Percentiles rank a stretch among this genome's conserved stretches.
Conservation (phyloP, 2,797 vertebrate genomes). For the Microtus agrestis region DNA sequence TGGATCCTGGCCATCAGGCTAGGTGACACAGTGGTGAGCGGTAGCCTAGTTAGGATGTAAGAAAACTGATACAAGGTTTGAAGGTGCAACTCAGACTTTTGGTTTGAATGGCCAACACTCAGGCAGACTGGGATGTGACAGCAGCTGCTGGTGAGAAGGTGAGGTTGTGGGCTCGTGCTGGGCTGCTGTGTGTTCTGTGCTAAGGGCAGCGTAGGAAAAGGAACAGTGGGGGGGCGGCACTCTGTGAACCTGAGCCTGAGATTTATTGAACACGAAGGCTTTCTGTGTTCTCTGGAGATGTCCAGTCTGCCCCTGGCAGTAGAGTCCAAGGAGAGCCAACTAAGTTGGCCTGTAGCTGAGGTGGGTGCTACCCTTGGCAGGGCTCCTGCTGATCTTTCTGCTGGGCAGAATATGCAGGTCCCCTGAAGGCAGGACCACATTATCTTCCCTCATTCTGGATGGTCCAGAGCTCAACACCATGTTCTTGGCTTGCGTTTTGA, state of each 20-base stretch:
- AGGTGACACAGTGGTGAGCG: not conserved
- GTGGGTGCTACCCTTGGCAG: not conserved
- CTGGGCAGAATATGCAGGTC: not conserved
- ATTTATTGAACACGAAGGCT: not conserved
- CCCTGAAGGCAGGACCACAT: not conserved
- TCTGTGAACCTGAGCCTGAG: not conserved
- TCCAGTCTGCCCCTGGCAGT: not conserved
- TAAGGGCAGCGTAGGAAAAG: not conserved
- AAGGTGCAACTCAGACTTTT: not conserved
- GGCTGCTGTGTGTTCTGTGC: not conserved
- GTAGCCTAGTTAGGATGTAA: not conserved
- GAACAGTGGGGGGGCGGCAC: not conserved
- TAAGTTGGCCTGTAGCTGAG: not conserved
- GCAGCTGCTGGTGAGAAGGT: not conserved
- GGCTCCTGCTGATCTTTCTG: not conserved
- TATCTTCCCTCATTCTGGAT: not conserved
- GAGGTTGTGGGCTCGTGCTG: fast-evolving
- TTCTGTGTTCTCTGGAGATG: not conserved
- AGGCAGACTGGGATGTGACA: not conserved
- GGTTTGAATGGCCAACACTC: not conserved
- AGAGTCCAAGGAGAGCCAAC: not conserved
- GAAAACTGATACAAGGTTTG: not conserved
- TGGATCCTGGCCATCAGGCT: not conserved
- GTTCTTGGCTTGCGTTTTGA: constrained; percentile 20
- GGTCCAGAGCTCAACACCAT: not conserved